Conservation (phyloP, 1,140 invertebrate species). For the Camponotus vicinus region DNA sequence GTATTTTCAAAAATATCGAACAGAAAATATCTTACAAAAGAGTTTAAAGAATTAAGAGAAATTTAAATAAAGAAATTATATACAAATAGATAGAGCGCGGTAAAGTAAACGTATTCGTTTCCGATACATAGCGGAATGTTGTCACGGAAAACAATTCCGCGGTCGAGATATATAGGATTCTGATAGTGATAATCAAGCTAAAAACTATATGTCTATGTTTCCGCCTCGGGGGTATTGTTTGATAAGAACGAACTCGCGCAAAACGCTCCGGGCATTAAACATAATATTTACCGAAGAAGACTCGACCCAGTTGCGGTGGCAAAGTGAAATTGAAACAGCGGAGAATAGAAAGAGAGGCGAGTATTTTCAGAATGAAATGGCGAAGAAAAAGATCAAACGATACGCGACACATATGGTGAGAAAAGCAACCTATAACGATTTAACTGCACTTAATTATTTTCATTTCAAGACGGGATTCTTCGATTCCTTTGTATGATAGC, state of each 20-base stretch:
- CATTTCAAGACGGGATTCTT: background rate
- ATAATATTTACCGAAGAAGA: conserved; percentile 30
- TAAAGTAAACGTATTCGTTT: background rate
- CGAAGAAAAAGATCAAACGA: background rate
- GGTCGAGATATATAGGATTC: background rate
- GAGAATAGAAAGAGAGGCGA: background rate
- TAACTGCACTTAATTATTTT: conserved; percentile 10
- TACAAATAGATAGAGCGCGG: background rate
- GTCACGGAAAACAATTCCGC: background rate
- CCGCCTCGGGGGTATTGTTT: background rate
- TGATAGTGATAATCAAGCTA: conserved; percentile 14
- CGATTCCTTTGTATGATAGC: background rate
- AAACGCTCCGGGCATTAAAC: conserved; percentile 5
- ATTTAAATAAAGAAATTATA: no score
- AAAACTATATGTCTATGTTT: conserved; percentile 15
- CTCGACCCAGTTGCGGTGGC: background rate
- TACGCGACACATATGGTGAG: background rate
- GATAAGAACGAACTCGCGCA: conserved; percentile 16
- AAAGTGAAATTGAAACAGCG: conserved; percentile 17
- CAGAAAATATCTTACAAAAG: no score
- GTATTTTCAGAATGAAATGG: conserved; percentile 10
- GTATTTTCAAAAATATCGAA: background rate
- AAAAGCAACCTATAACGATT: background rate
- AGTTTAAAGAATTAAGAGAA: no score
- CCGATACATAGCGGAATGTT: background rate